phyloP scores from a whole-genome alignment of 2,113 vertebrate genomes.

The Erythrolamprus reginae region DNA sequence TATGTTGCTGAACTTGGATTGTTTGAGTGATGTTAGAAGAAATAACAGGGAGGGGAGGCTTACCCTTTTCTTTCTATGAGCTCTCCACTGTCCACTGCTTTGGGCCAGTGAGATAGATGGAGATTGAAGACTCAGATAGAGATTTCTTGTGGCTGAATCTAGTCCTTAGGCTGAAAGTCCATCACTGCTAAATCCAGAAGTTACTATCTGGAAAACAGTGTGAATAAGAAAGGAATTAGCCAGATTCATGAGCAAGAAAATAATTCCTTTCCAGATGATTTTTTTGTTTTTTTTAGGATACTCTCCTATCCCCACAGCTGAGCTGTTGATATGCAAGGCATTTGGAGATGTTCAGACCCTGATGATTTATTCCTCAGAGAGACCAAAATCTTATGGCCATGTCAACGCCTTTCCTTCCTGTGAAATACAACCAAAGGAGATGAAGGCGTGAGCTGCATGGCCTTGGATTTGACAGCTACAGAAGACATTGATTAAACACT shows the following conservation, averaged over 20 bases:
- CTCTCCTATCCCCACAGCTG: neutral
- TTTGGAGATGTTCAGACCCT: constrained; percentile 7
- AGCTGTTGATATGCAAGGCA: neutral
- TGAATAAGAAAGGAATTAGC: neutral
- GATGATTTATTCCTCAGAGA: neutral
- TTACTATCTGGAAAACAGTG: neutral
- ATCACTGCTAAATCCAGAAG: neutral
- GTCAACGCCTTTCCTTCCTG: neutral
- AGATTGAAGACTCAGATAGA: neutral
- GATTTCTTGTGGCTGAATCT: neutral
- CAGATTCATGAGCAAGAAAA: neutral
- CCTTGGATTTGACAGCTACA: neutral
- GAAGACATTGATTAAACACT: constrained; percentile 15
- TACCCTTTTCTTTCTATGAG: neutral
- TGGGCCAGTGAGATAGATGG: neutral
- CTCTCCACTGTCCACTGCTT: neutral
- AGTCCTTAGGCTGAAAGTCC: neutral
- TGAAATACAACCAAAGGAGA: neutral
- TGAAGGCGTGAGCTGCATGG: neutral
- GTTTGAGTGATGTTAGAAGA: neutral
- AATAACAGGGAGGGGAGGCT: neutral
- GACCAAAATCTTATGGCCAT: neutral
- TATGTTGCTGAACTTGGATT: neutral
- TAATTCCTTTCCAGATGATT: neutral
- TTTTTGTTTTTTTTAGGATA: neutral